These are phyloP conservation scores for Paramormyrops kingsleyae DNA, from an alignment of 2,113 vertebrate genomes.

Conservation along the genomic window DNA sequence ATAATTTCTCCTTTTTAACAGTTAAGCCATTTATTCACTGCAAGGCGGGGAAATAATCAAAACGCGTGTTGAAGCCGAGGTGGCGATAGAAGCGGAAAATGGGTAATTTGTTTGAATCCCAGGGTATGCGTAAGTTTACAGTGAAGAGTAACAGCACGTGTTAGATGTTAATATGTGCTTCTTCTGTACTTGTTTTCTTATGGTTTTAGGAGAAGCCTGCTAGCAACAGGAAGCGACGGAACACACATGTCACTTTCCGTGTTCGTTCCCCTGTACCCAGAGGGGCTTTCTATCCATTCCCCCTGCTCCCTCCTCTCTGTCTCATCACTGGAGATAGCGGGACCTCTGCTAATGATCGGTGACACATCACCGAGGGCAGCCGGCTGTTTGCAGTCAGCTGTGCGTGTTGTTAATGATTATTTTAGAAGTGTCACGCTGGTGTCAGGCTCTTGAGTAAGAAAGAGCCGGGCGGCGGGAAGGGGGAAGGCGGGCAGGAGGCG, in stretches of 20 bases:
- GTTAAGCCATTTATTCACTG: not conserved
- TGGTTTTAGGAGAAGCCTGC: not conserved
- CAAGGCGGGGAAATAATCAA: not conserved
- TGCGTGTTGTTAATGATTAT: not conserved
- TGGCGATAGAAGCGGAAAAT: not conserved
- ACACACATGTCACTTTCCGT: not conserved
- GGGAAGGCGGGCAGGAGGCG: not conserved
- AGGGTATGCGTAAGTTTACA: not conserved
- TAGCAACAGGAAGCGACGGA: not conserved
- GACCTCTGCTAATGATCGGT: not conserved
- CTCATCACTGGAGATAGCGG: not conserved
- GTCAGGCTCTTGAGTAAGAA: not conserved
- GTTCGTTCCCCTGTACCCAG: not conserved
- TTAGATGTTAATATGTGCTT: constrained; percentile 1
- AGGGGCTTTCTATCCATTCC: not conserved
- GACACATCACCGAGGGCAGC: not conserved
- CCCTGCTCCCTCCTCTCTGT: not conserved
- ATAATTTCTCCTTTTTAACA: not conserved
- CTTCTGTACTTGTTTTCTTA: not conserved
- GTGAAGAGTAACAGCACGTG: not conserved
- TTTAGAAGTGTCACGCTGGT: not conserved
- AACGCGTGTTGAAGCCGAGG: not conserved
- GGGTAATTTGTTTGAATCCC: not conserved
- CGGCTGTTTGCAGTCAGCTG: not conserved
- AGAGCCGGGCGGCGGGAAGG: not conserved